phyloP scores from a whole-genome alignment of 1,140 invertebrate species.

The Andricus grossulariae region DNA sequence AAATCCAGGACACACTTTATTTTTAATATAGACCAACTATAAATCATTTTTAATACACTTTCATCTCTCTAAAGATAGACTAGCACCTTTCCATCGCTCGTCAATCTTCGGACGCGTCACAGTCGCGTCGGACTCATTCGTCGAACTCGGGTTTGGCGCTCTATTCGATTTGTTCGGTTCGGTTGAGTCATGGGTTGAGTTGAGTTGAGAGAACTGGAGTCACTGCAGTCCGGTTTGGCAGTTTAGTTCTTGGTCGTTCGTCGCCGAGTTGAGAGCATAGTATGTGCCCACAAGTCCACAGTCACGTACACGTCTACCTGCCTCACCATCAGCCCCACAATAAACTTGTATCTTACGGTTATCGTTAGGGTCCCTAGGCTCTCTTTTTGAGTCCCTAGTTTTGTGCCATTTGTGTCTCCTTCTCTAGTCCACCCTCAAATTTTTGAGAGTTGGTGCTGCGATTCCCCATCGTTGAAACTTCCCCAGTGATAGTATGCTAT shows the following conservation, averaged over 20 bases:
- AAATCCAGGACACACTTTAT: no score
- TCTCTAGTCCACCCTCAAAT: constrained; percentile 22
- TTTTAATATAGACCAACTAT: no score
- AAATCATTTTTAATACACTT: no score
- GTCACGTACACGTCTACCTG: constrained; percentile 59
- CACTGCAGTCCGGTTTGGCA: constrained; percentile 13
- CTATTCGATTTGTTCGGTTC: constrained; percentile 5
- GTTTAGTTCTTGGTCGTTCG: constrained; percentile 56
- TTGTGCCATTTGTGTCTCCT: constrained; percentile 45
- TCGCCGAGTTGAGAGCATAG: constrained; percentile 63
- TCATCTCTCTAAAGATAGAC: no score
- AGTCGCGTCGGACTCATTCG: no score
- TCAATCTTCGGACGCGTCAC: no score
- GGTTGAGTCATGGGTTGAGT: background rate
- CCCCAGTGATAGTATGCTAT: constrained; percentile 58
- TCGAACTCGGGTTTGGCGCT: no score
- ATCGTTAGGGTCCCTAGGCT: constrained; percentile 60
- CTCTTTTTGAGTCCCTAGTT: constrained; percentile 25
- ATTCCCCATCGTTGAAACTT: background rate
- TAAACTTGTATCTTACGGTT: constrained; percentile 68
- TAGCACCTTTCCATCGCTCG: no score
- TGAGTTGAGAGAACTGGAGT: constrained; percentile 16
- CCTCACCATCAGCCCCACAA: constrained; percentile 64
- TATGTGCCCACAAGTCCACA: constrained; percentile 69
- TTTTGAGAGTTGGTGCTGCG: background rate